phyloP scores from a whole-genome alignment of 2,888 invertebrate genomes.

The Baccha elongata region DNA sequence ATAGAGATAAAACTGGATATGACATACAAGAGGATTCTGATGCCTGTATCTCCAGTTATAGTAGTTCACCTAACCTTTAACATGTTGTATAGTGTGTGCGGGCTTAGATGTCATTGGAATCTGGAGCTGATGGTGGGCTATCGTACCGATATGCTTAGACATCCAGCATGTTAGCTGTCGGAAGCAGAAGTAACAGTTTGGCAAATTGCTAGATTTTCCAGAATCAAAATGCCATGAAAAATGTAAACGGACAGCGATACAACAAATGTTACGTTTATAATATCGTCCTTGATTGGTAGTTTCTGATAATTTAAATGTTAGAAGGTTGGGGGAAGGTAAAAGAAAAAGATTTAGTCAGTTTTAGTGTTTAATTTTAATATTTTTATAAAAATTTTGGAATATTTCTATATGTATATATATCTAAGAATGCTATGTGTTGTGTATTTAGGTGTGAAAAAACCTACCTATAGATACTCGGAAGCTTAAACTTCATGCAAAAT shows the following conservation, averaged over 20 bases:
- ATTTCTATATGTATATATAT: too few species aligned
- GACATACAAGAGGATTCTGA: constrained; percentile 58
- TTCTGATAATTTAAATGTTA: constrained; percentile 34
- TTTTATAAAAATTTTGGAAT: too few species aligned
- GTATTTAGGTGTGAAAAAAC: too few species aligned
- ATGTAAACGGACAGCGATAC: constrained; percentile 65
- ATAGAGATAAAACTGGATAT: constrained; percentile 71
- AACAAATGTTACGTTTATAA: constrained; percentile 35
- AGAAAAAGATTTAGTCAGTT: too few species aligned
- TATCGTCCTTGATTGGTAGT: constrained; percentile 40
- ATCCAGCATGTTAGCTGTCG: constrained; percentile 74
- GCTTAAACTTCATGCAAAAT: constrained; percentile 44
- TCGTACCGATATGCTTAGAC: constrained; percentile 70
- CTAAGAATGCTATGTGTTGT: too few species aligned
- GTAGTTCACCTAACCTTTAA: constrained; percentile 50
- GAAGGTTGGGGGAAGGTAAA: constrained; percentile 5
- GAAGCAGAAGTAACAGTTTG: constrained; percentile 74
- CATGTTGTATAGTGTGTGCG: constrained; percentile 31
- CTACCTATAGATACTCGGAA: too few species aligned
- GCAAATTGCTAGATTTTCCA: constrained; percentile 73
- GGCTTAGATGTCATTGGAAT: constrained; percentile 69
- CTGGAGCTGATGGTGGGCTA: constrained; percentile 45
- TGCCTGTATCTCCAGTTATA: constrained; percentile 39
- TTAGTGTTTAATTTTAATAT: too few species aligned
- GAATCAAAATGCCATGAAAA: constrained; percentile 72